A percentile compares a stretch with the other conserved stretches of the same genome.
Evolutionary conservation across 1,140 invertebrate species (phyloP).

Genomic region (Tetramorium alpestre): DNA sequence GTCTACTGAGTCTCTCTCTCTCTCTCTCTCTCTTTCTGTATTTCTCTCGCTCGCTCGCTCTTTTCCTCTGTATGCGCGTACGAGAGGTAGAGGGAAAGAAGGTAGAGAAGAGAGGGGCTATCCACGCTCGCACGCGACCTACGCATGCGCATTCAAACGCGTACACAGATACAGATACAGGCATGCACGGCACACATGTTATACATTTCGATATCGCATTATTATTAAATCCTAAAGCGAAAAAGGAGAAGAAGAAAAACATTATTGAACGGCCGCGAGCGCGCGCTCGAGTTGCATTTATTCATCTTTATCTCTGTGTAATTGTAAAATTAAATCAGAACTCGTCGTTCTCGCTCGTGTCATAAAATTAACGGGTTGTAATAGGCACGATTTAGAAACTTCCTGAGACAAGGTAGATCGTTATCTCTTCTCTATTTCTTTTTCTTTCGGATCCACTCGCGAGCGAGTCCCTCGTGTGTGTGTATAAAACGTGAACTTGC

Average conservation of each 20-base stretch:
- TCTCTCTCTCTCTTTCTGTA: not conserved
- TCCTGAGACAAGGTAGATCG: not conserved
- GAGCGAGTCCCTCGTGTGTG: not conserved
- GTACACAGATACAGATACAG: not conserved
- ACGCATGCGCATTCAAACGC: conserved; percentile 36
- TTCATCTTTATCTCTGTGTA: conserved; percentile 27
- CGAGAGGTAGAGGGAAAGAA: not conserved
- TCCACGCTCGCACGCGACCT: conserved; percentile 33
- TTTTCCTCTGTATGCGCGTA: not conserved
- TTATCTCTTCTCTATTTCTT: not conserved
- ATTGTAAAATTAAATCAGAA: conserved; percentile 49
- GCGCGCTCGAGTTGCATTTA: not conserved
- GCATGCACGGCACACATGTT: conserved; percentile 32
- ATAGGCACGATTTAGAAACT: conserved; percentile 18
- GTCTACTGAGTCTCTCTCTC: not conserved
- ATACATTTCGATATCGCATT: conserved; percentile 69
- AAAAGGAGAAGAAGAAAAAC: not conserved
- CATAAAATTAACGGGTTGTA: conserved; percentile 34
- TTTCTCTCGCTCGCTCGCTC: not conserved
- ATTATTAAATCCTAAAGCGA: conserved; percentile 67
- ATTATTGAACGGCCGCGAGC: conserved; percentile 17
- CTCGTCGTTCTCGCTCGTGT: not conserved
- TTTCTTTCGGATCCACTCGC: not conserved
- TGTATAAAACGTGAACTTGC: conserved; percentile 4
- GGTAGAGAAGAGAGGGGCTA: conserved; percentile 14